phyloP scores from a whole-genome alignment of 2,113 vertebrate species.

The Megaceryle torquata region DNA sequence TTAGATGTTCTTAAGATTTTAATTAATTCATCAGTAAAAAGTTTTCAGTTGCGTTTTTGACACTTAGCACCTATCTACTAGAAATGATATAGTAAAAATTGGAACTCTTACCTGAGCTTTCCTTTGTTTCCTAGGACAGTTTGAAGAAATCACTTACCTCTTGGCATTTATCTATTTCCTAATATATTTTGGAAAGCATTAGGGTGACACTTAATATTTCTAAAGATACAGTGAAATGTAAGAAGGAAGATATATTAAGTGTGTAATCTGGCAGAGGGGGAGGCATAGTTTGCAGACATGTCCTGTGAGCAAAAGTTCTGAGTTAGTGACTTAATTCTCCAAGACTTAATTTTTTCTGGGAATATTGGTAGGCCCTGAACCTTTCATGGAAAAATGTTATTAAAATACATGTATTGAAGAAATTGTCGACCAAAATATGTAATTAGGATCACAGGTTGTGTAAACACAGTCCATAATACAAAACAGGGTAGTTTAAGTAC shows the following conservation, averaged over 20 bases:
- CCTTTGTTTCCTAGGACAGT: neutral
- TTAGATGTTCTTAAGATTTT: neutral
- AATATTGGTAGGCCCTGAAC: neutral
- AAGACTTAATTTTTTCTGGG: neutral
- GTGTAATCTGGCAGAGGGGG: accelerated
- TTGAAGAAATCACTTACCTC: neutral
- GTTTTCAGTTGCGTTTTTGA: neutral
- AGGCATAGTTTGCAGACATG: neutral
- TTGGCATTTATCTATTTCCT: neutral
- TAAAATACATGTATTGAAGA: neutral
- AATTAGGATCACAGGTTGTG: neutral
- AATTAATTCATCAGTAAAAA: neutral
- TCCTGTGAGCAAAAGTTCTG: neutral
- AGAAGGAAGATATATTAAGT: neutral
- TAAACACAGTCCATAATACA: neutral
- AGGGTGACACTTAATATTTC: neutral
- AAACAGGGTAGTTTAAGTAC: neutral
- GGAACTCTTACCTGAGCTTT: neutral
- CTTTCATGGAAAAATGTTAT: neutral
- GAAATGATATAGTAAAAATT: neutral
- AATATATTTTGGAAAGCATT: neutral
- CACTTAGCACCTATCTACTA: neutral
- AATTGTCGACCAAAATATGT: neutral
- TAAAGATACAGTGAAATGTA: neutral
- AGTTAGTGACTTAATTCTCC: neutral